These are phyloP conservation scores for Acleris laterana DNA, from an alignment of 2,888 invertebrate species.

Conservation along the genomic window DNA sequence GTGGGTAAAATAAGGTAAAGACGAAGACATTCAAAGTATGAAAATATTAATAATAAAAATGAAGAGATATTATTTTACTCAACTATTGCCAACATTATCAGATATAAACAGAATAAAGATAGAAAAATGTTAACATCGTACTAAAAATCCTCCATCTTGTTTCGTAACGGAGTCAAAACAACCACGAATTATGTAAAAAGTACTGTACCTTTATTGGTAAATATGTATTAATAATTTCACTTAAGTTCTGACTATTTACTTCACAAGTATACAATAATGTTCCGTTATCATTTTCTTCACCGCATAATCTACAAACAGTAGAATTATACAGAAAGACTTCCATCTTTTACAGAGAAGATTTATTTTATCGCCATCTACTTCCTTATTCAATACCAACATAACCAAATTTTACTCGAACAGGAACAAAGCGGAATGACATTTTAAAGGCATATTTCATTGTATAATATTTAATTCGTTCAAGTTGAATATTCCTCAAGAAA, in stretches of 20 bases:
- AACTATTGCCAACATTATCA: constrained; percentile 12
- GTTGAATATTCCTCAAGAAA: background rate
- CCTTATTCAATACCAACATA: constrained; percentile 47
- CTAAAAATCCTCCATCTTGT: constrained; percentile 67
- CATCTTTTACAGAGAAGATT: constrained; percentile 58
- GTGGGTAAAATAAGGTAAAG: constrained; percentile 14
- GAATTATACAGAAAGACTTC: constrained; percentile 87
- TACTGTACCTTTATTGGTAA: constrained; percentile 88
- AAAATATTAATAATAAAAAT: constrained; percentile 22
- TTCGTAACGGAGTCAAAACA: constrained; percentile 74
- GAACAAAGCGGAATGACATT: constrained; percentile 13
- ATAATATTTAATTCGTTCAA: background rate
- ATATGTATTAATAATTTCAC: constrained; percentile 88
- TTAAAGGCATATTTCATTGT: constrained; percentile 1
- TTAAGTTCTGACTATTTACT: constrained; percentile 85
- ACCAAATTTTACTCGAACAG: constrained; percentile 19
- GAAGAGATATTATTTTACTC: constrained; percentile 23
- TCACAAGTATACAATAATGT: constrained; percentile 85
- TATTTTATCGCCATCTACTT: constrained; percentile 71
- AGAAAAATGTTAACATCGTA: constrained; percentile 56
- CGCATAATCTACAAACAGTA: constrained; percentile 90
- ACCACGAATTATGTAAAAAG: constrained; percentile 61
- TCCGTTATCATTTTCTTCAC: constrained; percentile 88
- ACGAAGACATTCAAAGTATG: background rate
- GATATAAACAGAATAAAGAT: constrained; percentile 46